These are phyloP conservation scores for Bathynomus jamesi DNA, from an alignment of 1,140 invertebrate species.

Conservation along the genomic window DNA sequence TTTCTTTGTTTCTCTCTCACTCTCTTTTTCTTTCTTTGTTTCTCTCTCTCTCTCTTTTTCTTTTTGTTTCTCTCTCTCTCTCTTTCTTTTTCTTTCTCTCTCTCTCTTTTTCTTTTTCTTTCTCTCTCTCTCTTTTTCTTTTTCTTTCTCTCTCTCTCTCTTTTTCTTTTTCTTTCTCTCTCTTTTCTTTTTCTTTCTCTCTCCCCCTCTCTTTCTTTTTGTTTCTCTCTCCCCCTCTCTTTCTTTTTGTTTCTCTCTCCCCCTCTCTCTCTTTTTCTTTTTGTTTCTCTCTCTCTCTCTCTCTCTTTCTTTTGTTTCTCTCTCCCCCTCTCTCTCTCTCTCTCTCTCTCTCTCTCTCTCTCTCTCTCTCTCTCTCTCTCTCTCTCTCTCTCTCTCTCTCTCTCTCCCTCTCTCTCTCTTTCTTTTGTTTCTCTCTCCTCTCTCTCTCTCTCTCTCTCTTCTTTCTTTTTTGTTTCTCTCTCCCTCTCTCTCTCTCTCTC, in stretches of 20 bases:
- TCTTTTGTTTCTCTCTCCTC: not conserved
- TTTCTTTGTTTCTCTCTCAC: not conserved
- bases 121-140: not conserved
- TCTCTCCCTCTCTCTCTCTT: not conserved
- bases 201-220: not conserved
- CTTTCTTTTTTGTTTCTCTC: not conserved
- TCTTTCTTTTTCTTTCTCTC: slow-evolving; percentile 10
- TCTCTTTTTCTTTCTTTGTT: not conserved
- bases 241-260: not conserved
- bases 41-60: slow-evolving; percentile 1
- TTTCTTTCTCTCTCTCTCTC: slow-evolving; percentile 8
- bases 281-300: not conserved
- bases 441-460: not conserved
- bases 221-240: slow-evolving; percentile 1
- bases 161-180: not conserved
- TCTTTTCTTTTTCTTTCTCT: not conserved
- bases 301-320: slow-evolving; percentile 2
- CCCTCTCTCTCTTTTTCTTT: not conserved
- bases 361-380: slow-evolving; percentile 2
- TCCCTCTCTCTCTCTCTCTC: not conserved
- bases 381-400: not conserved
- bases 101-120: not conserved
- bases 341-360: not conserved
- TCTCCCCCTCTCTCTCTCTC: not conserved
- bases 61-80: not conserved